Percentiles rank a stretch among this genome's conserved stretches.
phyloP scores from a whole-genome alignment of 2,113 vertebrate genomes.

The Notechis scutatus region DNA sequence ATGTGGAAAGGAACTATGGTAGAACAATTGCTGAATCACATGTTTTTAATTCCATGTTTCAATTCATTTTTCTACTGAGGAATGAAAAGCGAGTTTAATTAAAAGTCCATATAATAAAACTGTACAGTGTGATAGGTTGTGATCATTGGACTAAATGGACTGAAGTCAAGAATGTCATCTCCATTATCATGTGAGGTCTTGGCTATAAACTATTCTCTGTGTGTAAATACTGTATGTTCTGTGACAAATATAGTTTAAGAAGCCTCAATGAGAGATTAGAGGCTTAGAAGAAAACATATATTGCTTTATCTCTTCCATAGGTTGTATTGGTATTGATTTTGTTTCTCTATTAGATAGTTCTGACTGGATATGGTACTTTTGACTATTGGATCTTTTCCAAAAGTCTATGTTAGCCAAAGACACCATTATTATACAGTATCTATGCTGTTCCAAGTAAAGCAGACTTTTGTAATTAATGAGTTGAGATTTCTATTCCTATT shows the following conservation, averaged over 20 bases:
- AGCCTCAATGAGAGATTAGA: background rate
- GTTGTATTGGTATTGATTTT: background rate
- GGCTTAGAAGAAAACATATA: background rate
- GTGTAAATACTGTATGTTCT: background rate
- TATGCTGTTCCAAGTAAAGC: background rate
- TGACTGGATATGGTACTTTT: background rate
- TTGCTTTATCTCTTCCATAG: background rate
- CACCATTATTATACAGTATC: background rate
- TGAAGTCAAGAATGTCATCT: background rate
- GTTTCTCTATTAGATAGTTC: background rate
- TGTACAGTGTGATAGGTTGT: background rate
- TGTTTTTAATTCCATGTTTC: background rate
- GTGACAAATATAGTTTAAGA: background rate
- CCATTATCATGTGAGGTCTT: background rate
- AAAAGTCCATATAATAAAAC: background rate
- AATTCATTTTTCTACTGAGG: constrained; percentile 2
- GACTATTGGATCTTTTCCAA: background rate
- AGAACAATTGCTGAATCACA: background rate
- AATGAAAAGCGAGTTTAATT: background rate
- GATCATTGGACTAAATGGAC: background rate
- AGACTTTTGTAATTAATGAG: background rate
- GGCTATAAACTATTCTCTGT: too few species aligned
- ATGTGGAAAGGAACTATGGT: constrained; percentile 25
- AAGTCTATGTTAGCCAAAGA: background rate
- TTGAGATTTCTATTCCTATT: background rate